A percentile compares a stretch with the other conserved stretches of the same genome.
These are phyloP conservation scores for Sebastolobus alascanus DNA, from an alignment of 2,797 vertebrate species.

Conservation along the genomic window DNA sequence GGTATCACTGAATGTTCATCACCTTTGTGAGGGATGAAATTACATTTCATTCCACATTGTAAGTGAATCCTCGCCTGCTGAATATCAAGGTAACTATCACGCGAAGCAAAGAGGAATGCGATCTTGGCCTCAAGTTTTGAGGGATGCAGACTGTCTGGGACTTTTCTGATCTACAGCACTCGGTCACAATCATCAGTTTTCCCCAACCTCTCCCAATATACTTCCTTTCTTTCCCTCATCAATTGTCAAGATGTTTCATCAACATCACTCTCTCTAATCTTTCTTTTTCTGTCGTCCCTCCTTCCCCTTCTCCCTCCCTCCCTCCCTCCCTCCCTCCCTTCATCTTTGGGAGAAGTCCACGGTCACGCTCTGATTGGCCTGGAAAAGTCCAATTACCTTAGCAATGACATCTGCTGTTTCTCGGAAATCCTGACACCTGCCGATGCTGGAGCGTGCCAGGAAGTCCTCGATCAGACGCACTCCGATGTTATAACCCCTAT, in stretches of 20 bases:
- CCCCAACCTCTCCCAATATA: neutral
- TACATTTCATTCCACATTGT: constrained; percentile 18
- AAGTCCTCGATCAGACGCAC: constrained; percentile 99
- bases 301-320: neutral
- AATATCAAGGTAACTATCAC: constrained; percentile 29
- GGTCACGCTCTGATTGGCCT: constrained; percentile 65
- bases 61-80: constrained; percentile 16
- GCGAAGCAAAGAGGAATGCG: constrained; percentile 42
- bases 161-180: constrained; percentile 19
- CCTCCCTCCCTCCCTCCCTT: neutral
- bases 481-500: constrained; percentile 98
- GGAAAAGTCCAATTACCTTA: constrained; percentile 88
- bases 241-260: constrained; percentile 19
- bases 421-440: constrained; percentile 98
- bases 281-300: constrained; percentile 18
- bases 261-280: constrained; percentile 27
- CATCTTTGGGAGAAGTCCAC: constrained; percentile 57
- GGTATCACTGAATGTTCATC: neutral
- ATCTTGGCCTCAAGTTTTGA: constrained; percentile 32
- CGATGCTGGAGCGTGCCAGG: constrained; percentile 95
- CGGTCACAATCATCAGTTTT: constrained; percentile 7
- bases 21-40: constrained; percentile 1
- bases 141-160: constrained; percentile 34
- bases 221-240: constrained; percentile 1
- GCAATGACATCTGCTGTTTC: constrained; percentile 99